Base-by-base conservation (phyloP, 2,888 invertebrate species). In the Tenthredo scrophulariae region DNA sequence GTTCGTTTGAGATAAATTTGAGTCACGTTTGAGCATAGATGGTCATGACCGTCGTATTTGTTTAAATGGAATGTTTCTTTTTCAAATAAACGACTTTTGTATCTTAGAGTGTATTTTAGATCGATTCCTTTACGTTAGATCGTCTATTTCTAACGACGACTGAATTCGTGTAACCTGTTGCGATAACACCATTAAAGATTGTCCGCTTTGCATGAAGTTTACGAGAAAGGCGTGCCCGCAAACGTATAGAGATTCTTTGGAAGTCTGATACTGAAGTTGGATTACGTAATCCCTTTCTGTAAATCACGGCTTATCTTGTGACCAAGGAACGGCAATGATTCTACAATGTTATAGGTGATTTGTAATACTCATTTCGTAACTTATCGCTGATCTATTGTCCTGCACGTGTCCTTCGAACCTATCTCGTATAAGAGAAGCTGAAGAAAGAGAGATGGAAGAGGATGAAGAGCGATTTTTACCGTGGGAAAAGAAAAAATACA, bases 381-480 rank as follows among this genome's bases (percentile, higher is more conserved):
- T 77, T 29, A 54, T 77, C 50, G 29, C 29, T 18, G 26, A 77
- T 77, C 50, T 50, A 50, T 77, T 18, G 29, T 77, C 50, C 22
- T 10, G 22, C 75, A 33, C 50, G 50, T 77, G 29, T 50, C 29
- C 50, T 50, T 50, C 6, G 50, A 54, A 77, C 26, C 10, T 18
- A 29, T 33, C 40, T 74, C 72, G n/a, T 58, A 10, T 15, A 62
- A 62, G 62, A 62, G 10, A 26, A 62, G 1, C 13, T 26, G 13
- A 62, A 62, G 62, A 26, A 62, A 26, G 10, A 62, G 26, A n/a
- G 18, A 26, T n/a, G 26, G 22, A 43, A 10, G 33, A 13, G 6
- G 70, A 43, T 74, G 29, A 29, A 33, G 15, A 77, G n/a, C n/a
- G 15, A 29, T 77, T 77, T 77, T 46, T 50, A 46, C 75, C 75